Evolutionary conservation across 2,113 vertebrate genomes (phyloP), one percentile per base, ranked within the genome.

Genomic region (Cricetomys ansorgei): DNA sequence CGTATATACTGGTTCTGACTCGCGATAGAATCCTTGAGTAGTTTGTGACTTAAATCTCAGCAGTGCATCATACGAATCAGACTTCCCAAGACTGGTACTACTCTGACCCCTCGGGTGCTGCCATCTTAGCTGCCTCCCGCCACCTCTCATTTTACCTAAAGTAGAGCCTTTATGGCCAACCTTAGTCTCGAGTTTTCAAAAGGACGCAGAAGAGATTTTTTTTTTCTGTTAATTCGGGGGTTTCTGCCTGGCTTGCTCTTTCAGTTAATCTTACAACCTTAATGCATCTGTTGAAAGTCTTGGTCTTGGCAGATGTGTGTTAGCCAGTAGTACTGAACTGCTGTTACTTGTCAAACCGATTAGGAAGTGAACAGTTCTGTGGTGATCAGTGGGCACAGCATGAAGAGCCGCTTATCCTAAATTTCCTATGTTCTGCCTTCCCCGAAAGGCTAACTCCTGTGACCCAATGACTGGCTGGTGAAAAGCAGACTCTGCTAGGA

Each of bases 401-500:
- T 84, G 21, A 73, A 70, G 34, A 57, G 27, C 55, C 77, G 64
- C 7, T 8, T 23, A 1, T 65, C 90, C 87, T 98, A 64, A 98
- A 69, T 87, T 72, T n/a, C 72, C 27, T 92, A 1, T 96, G 4
- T 90, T 97, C 93, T 96, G 0, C 96, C 43, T 92, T 0, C 95
- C 55, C 79, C 87, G 93, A 12, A 94, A 98, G 98, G 98, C 98
- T 97, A 97, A 94, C 86, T 76, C 95, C 96, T 87, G 96, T 96
- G 98, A 98, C 98, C 98, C 98, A 97, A 98, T 99, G 99, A 99
- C 96, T 64, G 97, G 98, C 95, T 98, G 97, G 97, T 99, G 97
- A 98, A 92, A 97, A 97, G 95, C 92, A 98, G 98, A 99, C 98
- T 99, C 99, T 98, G 98, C 99, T 99, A 99, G 99, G 99, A 99